phyloP scores from a whole-genome alignment of 2,113 vertebrate species.

The Plectropomus leopardus region DNA sequence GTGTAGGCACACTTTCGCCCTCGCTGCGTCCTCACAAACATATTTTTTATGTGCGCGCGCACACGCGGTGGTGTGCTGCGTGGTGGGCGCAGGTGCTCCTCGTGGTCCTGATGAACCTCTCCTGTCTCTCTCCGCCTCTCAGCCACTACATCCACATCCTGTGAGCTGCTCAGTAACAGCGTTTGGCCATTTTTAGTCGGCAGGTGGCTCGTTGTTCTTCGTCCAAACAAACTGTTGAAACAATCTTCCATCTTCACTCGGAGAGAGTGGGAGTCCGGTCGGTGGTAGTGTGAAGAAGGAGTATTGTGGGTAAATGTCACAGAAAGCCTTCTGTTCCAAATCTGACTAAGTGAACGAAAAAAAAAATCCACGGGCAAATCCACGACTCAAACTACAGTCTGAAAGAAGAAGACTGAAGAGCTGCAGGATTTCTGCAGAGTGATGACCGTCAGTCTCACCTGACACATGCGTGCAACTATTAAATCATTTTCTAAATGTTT shows the following conservation, averaged over 20 bases:
- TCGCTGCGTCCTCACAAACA: neutral
- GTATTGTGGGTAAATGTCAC: slow-evolving; percentile 87
- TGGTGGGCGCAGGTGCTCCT: slow-evolving; percentile 55
- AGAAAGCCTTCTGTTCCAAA: slow-evolving; percentile 80
- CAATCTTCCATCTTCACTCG: slow-evolving; percentile 65
- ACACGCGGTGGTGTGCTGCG: neutral
- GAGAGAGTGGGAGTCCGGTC: slow-evolving; percentile 83
- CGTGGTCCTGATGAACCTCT: slow-evolving; percentile 47
- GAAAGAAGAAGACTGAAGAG: neutral
- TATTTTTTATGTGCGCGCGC: neutral
- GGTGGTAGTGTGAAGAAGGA: slow-evolving; percentile 84
- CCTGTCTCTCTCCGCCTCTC: slow-evolving; percentile 44
- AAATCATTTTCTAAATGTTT: neutral
- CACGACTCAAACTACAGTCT: slow-evolving; percentile 19
- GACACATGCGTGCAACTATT: neutral
- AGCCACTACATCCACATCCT: slow-evolving; percentile 52
- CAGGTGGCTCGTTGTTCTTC: slow-evolving; percentile 69
- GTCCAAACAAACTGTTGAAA: slow-evolving; percentile 73
- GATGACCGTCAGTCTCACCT: slow-evolving; percentile 1
- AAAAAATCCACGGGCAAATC: slow-evolving; percentile 1
- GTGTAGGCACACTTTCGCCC: neutral
- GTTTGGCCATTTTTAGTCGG: slow-evolving; percentile 57
- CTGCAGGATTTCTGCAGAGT: slow-evolving; percentile 4
- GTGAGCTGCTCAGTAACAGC: slow-evolving; percentile 48
- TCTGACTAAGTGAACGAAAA: slow-evolving; percentile 73